Evolutionary conservation across 1,140 invertebrate genomes (phyloP).

Genomic region (Calliphora vicina): DNA sequence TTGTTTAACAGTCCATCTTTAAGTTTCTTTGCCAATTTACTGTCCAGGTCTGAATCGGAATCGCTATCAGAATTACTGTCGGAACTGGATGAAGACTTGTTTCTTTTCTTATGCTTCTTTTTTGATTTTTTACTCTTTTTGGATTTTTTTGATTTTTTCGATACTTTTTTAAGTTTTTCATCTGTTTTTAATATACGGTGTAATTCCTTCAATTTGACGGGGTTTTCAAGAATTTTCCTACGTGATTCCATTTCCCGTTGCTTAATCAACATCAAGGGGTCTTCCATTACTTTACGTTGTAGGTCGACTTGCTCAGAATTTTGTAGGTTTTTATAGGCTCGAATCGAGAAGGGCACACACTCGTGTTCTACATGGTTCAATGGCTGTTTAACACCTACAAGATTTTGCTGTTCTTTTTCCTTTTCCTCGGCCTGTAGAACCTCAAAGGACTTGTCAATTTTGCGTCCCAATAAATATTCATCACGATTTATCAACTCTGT

Average conservation of each 20-base stretch:
- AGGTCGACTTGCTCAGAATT: constrained; percentile 77
- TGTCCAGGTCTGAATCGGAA: constrained; percentile 64
- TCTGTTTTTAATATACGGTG: constrained; percentile 76
- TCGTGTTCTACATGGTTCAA: constrained; percentile 79
- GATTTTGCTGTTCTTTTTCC: constrained; percentile 61
- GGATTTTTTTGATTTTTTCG: constrained; percentile 67
- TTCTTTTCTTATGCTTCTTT: constrained; percentile 57
- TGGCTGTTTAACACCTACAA: constrained; percentile 59
- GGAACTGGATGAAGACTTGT: constrained; percentile 27
- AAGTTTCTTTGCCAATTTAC: constrained; percentile 64
- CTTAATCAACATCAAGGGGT: constrained; percentile 86
- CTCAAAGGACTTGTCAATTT: constrained; percentile 87
- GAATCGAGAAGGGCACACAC: constrained; percentile 77
- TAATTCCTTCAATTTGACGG: constrained; percentile 86
- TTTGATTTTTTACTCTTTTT: constrained; percentile 64
- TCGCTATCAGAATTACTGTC: constrained; percentile 45
- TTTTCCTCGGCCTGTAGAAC: constrained; percentile 71
- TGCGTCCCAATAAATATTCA: constrained; percentile 86
- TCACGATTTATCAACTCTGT: constrained; percentile 73
- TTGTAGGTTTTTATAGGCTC: constrained; percentile 61
- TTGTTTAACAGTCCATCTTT: constrained; percentile 44
- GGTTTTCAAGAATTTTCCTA: constrained; percentile 84
- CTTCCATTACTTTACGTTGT: constrained; percentile 85
- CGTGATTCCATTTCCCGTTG: constrained; percentile 84
- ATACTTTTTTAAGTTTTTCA: constrained; percentile 66